Percentiles rank a stretch among this genome's conserved stretches.
phyloP scores from a whole-genome alignment of 2,113 vertebrate genomes.

The Naja naja region DNA sequence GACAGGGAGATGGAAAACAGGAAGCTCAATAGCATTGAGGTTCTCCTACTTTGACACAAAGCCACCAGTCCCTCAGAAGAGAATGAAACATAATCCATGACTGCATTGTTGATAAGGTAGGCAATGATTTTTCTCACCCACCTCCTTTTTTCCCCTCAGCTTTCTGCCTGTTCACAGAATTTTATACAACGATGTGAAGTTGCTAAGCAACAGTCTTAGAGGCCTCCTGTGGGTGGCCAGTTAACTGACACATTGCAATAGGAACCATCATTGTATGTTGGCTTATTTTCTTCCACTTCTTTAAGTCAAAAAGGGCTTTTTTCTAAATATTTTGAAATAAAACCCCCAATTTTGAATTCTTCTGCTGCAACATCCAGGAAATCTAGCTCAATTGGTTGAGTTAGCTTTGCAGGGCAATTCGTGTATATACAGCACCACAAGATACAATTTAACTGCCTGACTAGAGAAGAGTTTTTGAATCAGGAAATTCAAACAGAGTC shows the following conservation, averaged over 20 bases:
- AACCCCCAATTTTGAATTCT: not conserved
- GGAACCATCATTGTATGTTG: not conserved
- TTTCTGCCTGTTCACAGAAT: conserved; percentile 27
- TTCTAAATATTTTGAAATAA: conserved; percentile 33
- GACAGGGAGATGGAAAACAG: not conserved
- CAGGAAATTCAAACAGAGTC: not conserved
- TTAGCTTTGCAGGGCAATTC: not conserved
- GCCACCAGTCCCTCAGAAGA: accelerated
- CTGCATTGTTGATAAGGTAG: not conserved
- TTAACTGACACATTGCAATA: conserved; percentile 9
- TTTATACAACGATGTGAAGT: conserved; percentile 25
- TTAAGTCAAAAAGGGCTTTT: conserved; percentile 43
- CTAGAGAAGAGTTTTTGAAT: not conserved
- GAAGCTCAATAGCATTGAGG: not conserved
- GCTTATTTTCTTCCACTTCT: conserved; percentile 19
- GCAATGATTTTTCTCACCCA: not conserved
- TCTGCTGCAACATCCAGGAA: conserved; percentile 36
- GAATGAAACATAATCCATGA: not conserved
- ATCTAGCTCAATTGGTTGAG: not conserved
- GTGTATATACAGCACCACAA: not conserved
- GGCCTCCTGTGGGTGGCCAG: not conserved
- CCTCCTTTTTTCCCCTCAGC: not conserved
- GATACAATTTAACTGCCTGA: not conserved
- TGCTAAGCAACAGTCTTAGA: conserved; percentile 53
- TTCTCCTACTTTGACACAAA: conserved; percentile 6